Base-by-base conservation (phyloP, 2,888 invertebrate species). In the Perizoma flavofasciatum region DNA sequence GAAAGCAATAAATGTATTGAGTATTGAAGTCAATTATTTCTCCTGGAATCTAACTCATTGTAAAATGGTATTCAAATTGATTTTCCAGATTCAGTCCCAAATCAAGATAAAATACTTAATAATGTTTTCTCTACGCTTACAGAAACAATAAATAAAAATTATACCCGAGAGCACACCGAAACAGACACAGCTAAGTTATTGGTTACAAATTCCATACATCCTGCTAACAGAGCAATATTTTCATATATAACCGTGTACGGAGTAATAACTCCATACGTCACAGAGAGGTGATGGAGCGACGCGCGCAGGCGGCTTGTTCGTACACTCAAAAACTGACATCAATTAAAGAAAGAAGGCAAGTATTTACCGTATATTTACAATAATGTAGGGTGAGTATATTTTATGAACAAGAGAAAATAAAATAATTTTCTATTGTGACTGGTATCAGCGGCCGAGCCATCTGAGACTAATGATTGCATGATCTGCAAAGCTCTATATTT, bases 171-270 rank as follows among this genome's bases (percentile, higher is more conserved):
- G 22, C 22, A 41, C 22, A 53, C 56, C 37, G 33, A 57, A 57
- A 54, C 41, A 11, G 33, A 6, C 35, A 11, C 32, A 9, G 33
- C 53, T 49, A 79, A 75, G 74, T 86, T 89, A 89, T 89, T 82
- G 83, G 73, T 78, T 85, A 88, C 87, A 85, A 88, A 89, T 87
- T 88, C 86, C 86, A 88, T 86, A 85, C 86, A 80, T 88, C 78
- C 83, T 43, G 43, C 43, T 9, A 46, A 50, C 33, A 47, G 57
- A 61, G 61, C 49, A 57, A 61, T 50, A 57, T 47, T 61, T 61
- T 32, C n/a, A 54, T 50, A 47, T 57, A 50, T 35, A 53, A 47
- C 43, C n/a, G 47, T 47, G 10, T 34, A 10, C 48, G 10, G 45
- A 57, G 54, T 41, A 54, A 50, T 54, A 88, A 88, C 86, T 88